Conservation (phyloP, 2,113 vertebrate genomes). For the Synodontis membranacea region DNA sequence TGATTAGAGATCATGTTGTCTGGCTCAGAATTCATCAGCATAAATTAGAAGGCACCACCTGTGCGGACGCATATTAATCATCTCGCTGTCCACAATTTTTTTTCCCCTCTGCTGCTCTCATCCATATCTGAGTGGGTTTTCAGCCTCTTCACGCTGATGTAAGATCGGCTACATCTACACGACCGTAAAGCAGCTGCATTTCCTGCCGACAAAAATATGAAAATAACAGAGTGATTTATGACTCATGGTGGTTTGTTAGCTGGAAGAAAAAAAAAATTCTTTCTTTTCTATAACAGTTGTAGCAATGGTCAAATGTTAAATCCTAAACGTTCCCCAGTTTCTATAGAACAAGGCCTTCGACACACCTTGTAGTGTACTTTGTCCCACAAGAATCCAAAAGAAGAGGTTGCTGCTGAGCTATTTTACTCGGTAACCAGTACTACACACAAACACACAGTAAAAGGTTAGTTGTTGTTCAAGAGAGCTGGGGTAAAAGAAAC, state of each 20-base stretch:
- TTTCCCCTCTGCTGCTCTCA: slow-evolving; percentile 44
- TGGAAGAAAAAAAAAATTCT: background rate
- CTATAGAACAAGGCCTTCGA: background rate
- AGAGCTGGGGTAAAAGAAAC: background rate
- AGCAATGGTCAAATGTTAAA: background rate
- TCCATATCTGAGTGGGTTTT: slow-evolving; percentile 39
- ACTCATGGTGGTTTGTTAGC: background rate
- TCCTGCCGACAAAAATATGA: slow-evolving; percentile 8
- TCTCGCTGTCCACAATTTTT: slow-evolving; percentile 30
- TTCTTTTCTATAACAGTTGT: background rate
- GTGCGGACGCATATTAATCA: slow-evolving; percentile 46
- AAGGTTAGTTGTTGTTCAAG: background rate
- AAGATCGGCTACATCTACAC: slow-evolving; percentile 27
- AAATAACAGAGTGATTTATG: slow-evolving; percentile 16
- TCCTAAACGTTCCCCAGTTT: background rate
- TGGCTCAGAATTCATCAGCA: slow-evolving; percentile 48
- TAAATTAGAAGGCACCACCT: slow-evolving; percentile 47
- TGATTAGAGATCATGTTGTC: slow-evolving; percentile 51
- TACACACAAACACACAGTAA: slow-evolving; percentile 8
- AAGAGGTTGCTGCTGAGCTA: background rate
- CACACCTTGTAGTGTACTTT: background rate
- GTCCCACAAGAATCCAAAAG: slow-evolving; percentile 3
- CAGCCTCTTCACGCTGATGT: slow-evolving; percentile 40
- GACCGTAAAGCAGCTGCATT: slow-evolving; percentile 16
- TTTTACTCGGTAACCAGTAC: slow-evolving; percentile 10